Percentiles rank a stretch among this genome's conserved stretches.
Evolutionary conservation across 2,113 vertebrate species (phyloP).

Genomic region (Colistium nudipinnis): DNA sequence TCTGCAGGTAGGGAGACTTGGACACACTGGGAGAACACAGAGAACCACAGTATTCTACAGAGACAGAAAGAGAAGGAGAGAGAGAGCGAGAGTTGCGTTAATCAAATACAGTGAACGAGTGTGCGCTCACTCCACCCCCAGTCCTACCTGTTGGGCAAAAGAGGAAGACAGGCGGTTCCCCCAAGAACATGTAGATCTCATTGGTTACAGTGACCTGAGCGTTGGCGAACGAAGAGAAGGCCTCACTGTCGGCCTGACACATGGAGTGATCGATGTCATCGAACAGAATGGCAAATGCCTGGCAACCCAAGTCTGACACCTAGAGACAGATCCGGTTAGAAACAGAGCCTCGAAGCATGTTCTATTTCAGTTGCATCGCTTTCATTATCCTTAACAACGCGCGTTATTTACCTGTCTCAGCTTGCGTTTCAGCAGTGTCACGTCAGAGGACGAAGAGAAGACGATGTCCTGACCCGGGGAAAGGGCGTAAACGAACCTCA

Average conservation of each 20-base stretch:
- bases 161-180: conserved; percentile 86
- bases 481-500: conserved; percentile 86
- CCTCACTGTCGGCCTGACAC: conserved; percentile 87
- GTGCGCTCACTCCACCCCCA: no score
- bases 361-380: no score
- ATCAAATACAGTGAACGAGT: background rate
- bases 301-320: conserved; percentile 87
- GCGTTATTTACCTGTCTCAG: conserved; percentile 83
- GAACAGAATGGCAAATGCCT: conserved; percentile 87
- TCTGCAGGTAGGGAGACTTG: conserved; percentile 86
- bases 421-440: conserved; percentile 87
- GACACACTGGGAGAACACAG: conserved; percentile 86
- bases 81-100: background rate
- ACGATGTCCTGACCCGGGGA: conserved; percentile 90
- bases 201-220: conserved; percentile 89
- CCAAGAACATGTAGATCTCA: conserved; percentile 84
- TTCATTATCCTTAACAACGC: background rate
- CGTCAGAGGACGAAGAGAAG: conserved; percentile 86
- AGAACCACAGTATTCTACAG: conserved; percentile 86
- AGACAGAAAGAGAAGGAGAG: background rate
- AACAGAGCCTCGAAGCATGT: background rate
- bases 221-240: conserved; percentile 87
- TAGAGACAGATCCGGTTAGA: conserved; percentile 35
- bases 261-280: conserved; percentile 89
- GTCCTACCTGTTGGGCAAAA: conserved; percentile 89